phyloP scores from a whole-genome alignment of 2,888 invertebrate genomes.

The Drosophila koepferae region DNA sequence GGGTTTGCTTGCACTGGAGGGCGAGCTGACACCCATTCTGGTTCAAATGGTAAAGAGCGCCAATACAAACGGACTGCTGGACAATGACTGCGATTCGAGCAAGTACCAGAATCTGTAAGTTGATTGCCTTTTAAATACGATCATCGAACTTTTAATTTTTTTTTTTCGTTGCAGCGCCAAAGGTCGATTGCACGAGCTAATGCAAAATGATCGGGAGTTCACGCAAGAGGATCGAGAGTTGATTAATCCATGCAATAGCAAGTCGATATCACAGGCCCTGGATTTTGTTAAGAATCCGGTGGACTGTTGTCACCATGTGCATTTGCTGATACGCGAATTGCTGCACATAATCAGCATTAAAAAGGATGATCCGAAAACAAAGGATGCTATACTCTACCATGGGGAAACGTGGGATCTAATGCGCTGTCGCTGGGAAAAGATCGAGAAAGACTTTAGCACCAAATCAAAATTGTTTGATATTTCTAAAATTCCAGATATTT shows the following conservation, averaged over 20 bases:
- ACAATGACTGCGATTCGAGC: slow-evolving; percentile 98
- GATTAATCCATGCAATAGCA: slow-evolving; percentile 96
- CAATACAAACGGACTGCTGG: slow-evolving; percentile 98
- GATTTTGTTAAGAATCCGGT: slow-evolving; percentile 98
- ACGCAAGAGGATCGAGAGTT: slow-evolving; percentile 92
- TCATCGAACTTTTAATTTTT: neutral
- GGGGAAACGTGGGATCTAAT: slow-evolving; percentile 99
- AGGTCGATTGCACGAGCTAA: slow-evolving; percentile 95
- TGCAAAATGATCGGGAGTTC: slow-evolving; percentile 96
- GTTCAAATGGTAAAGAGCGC: slow-evolving; percentile 99
- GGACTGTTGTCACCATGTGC: slow-evolving; percentile 96
- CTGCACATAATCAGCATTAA: slow-evolving; percentile 94
- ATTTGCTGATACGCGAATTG: slow-evolving; percentile 93
- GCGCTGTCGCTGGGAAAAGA: slow-evolving; percentile 98
- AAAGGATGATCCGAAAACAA: slow-evolving; percentile 95
- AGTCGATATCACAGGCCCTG: slow-evolving; percentile 95
- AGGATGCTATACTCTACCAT: slow-evolving; percentile 97
- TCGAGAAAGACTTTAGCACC: slow-evolving; percentile 98
- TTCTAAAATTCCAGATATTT: slow-evolving; percentile 99
- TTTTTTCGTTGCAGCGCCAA: slow-evolving; percentile 91
- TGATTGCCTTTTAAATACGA: no score
- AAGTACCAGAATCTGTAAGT: slow-evolving; percentile 96
- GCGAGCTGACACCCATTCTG: slow-evolving; percentile 98
- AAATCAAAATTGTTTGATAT: slow-evolving; percentile 98
- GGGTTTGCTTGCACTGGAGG: slow-evolving; percentile 98